Evolutionary conservation across 2,888 invertebrate species (phyloP), one percentile per base, ranked within the genome.

Genomic region (Caenorhabditis afra): DNA sequence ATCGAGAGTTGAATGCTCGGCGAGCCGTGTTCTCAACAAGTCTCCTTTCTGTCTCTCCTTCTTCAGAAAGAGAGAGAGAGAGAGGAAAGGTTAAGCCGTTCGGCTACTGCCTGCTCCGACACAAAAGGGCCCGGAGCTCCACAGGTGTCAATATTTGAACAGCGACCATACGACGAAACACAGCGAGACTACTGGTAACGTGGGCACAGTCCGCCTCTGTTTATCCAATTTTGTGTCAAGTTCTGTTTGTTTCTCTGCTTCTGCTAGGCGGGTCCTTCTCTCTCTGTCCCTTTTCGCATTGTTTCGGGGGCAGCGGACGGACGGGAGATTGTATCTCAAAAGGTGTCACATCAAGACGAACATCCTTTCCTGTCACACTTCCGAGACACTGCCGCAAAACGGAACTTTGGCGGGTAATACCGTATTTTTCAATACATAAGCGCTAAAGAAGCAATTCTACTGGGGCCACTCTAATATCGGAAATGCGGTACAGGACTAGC

Each of bases 81-180:
- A n/a, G n/a, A n/a, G n/a, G n/a, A n/a, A 53, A 53, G 62, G 71
- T 71, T 71, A 71, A 71, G 71, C 71, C 22, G 35, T 18, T 50
- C 41, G 58, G 68, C 68, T 68, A 52, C 52, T 49, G 50, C 41
- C 47, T 50, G 52, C 23, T 39, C 11, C 16, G 52, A 55, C 62
- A 70, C 70, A 70, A 71, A 71, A 71, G 71, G 71, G 55, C 53
- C 52, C 52, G 10, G 37, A n/a, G 59, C 52, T 39, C 62, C 44
- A 55, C 70, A 64, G 71, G 71, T 71, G 71, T 71, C 71, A 71
- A 71, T 71, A 71, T 71, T 71, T 71, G 71, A 55, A 20, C 71
- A 71, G 71, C 55, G 39, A 71, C n/a, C 62, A 23, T 68, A 70
- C 58, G 44, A 59, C 35, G n/a, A n/a, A n/a, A n/a, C n/a, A n/a